Conservation (phyloP, 2,797 vertebrate genomes). For the Nothura maculosa region DNA sequence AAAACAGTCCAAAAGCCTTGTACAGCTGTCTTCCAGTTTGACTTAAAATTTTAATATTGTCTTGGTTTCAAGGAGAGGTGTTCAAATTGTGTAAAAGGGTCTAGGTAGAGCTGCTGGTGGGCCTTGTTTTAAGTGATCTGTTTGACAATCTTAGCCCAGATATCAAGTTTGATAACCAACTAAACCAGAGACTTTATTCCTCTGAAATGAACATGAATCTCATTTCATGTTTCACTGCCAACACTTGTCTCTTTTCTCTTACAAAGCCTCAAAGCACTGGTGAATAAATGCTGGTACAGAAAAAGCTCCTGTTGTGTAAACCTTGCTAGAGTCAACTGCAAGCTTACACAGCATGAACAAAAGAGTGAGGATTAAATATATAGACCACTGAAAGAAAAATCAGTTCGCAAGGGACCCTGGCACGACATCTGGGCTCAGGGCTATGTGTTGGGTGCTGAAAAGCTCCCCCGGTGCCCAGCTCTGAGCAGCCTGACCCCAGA, state of each 20-base stretch:
- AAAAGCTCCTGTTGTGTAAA: background rate
- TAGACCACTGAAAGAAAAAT: background rate
- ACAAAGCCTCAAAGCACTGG: background rate
- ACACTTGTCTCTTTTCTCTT: background rate
- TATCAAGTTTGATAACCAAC: background rate
- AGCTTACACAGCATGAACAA: background rate
- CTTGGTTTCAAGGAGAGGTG: background rate
- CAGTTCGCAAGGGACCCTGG: too few relatives aligned
- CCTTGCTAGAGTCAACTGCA: background rate
- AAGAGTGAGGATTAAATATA: background rate
- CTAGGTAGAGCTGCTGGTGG: background rate
- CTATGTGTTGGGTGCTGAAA: background rate
- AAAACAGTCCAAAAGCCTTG: background rate
- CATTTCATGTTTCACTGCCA: background rate
- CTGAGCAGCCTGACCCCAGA: background rate
- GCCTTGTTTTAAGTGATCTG: background rate
- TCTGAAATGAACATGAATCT: background rate
- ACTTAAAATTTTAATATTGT: background rate
- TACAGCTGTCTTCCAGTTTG: background rate
- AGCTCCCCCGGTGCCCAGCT: background rate
- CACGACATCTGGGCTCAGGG: background rate
- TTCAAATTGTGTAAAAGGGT: background rate
- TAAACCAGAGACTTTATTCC: background rate
- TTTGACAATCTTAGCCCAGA: background rate
- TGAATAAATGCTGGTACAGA: too few relatives aligned